Evolutionary conservation across 2,888 invertebrate genomes (phyloP), one percentile per base, ranked within the genome.

Genomic region (Nephrotoma guestfalica): DNA sequence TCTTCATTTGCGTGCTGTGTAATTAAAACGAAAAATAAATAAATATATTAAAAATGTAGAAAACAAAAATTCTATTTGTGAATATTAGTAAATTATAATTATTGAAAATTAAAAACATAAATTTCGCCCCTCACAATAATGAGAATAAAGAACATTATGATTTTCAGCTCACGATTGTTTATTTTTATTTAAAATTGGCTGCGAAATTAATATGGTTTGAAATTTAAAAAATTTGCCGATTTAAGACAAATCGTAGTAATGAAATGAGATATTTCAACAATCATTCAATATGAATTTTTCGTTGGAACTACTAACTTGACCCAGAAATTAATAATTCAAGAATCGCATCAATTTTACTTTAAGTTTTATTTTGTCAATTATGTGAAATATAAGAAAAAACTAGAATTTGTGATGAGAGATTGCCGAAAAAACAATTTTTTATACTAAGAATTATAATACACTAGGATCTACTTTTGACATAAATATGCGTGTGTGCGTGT

Each of bases 1-100:
- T 99, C 98, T 93, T 98, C 98, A 93, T 98, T 98, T 41, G 98
- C 98, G 92, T 98, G 98, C 98, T 98, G 90, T 71, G 71, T 71
- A 71, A 71, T 71, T 71, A 71, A 71, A 71, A 51, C 42, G 92
- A 93, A 88, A 85, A 85, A 85, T n/a, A 71, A 9, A 47, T 30
- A 30, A 30, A 30, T 30, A 30, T 30, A 30, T 71, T 30, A 71
- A 30, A 71, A 30, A 71, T 71, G 11, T 71, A 71, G 9, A 71
- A 9, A 71, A 71, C 7, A 42, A 41, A 85, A 85, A 18, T 57
- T 85, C 43, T 85, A 41, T 85, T 85, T 85, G 41, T 42, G 41
- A 41, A 41, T 41, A 43, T 43, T 43, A 43, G 43, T 87, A 83
- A 71, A 85, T 86, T 86, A 71, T 41, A 71, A 71, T 30, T 71